These are phyloP conservation scores for Drosophila buzzatii DNA, from an alignment of 2,888 invertebrate species.

Conservation along the genomic window DNA sequence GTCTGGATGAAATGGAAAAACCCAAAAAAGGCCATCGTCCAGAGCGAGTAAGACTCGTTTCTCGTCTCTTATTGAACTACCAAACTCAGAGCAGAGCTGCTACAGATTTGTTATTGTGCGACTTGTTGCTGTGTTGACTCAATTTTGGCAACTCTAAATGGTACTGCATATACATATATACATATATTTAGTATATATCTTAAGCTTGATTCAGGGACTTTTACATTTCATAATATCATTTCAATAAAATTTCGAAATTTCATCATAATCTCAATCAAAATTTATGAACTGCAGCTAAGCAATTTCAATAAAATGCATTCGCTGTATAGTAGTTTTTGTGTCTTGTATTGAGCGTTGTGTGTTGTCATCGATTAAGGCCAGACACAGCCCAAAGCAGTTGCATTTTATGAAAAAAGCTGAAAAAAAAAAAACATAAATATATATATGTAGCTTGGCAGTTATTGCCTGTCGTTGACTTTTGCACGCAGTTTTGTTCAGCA, in stretches of 20 bases:
- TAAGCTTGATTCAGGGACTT: slow-evolving; percentile 7
- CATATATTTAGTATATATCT: neutral
- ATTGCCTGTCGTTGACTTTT: slow-evolving; percentile 29
- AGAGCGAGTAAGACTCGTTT: slow-evolving; percentile 60
- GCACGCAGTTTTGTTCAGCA: slow-evolving; percentile 40
- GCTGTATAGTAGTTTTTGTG: slow-evolving; percentile 12
- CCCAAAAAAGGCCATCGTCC: slow-evolving; percentile 42
- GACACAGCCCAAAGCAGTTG: slow-evolving; percentile 66
- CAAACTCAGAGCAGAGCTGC: slow-evolving; percentile 1
- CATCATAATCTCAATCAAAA: slow-evolving; percentile 15
- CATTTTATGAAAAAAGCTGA: slow-evolving; percentile 53
- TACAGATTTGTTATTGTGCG: slow-evolving; percentile 18
- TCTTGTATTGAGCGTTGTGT: slow-evolving; percentile 13
- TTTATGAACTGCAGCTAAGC: slow-evolving; percentile 41
- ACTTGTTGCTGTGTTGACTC: slow-evolving; percentile 26
- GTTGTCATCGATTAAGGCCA: slow-evolving; percentile 75
- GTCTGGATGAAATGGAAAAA: slow-evolving; percentile 58
- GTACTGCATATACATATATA: slow-evolving; percentile 1
- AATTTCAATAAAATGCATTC: slow-evolving; percentile 56
- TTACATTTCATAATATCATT: slow-evolving; percentile 31
- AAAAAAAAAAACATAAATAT: neutral
- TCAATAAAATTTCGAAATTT: slow-evolving; percentile 26
- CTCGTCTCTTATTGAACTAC: neutral
- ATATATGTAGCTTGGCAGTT: slow-evolving; percentile 13
- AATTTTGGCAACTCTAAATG: slow-evolving; percentile 20